Evolutionary conservation across 2,888 invertebrate species (phyloP), one percentile per base, ranked within the genome.

Genomic region (Brachycybe producta): DNA sequence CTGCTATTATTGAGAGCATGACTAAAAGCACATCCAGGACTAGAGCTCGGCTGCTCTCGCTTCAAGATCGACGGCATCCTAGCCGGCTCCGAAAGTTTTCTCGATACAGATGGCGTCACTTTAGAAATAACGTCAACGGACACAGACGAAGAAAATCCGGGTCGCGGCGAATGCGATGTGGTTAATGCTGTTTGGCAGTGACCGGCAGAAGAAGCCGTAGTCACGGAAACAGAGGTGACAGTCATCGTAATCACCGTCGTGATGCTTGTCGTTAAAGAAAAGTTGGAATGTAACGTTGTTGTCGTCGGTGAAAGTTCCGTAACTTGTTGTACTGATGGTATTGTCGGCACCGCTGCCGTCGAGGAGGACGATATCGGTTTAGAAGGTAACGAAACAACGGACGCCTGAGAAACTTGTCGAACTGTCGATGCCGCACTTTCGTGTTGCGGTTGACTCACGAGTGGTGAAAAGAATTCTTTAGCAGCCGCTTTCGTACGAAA

Each of bases 401-500:
- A 21, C 3, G 26, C 15, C 41, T 41, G 41, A 4, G 30, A 3
- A 1, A 30, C 32, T n/a, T 32, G 17, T 0, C 30, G n/a, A 13
- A 13, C n/a, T 11, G 32, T 30, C 32, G n/a, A n/a, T n/a, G n/a
- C n/a, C 34, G 34, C 35, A 34, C 15, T 49, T 44, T 32, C 51
- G 42, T 34, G 52, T 43, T 24, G 52, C 34, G 34, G 41, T 39
- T n/a, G 55, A 24, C n/a, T 53, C 19, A 13, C 52, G 23, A 8
- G 52, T 26, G n/a, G 45, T 1, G 51, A 44, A 19, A 58, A 59
- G 41, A 60, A 60, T 43, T 60, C 61, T 35, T 60, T 60, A 21
- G 60, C 61, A 13, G 59, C 60, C 5, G 61, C 59, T 57, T 61
- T 61, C 36, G 61, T 61, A 32, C 61, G 53, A 56, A 61, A 57